Conservation (phyloP, 53 echinoderm and acorn worm species). For the Arbacia lixula region DNA sequence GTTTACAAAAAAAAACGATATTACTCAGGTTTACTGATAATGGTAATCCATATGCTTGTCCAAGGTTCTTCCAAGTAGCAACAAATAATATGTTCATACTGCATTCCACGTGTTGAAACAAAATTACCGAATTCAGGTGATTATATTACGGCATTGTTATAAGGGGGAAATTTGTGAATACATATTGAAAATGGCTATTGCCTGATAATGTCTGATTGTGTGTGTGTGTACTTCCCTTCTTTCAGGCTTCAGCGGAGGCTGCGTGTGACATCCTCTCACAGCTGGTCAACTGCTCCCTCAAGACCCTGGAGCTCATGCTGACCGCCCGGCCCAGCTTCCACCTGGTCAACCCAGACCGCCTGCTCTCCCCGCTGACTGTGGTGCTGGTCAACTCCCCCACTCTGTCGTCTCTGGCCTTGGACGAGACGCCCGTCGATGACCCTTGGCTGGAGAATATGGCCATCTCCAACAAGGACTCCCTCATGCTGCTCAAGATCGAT, state of each 20-base stretch:
- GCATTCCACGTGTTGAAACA: too few species aligned
- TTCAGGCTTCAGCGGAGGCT: conserved; percentile 66
- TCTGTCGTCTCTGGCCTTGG: conserved; percentile 73
- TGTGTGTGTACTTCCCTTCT: too few species aligned
- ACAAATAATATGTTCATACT: too few species aligned
- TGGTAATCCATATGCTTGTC: too few species aligned
- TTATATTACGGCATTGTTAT: too few species aligned
- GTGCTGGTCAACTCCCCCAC: conserved; percentile 77
- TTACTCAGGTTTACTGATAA: too few species aligned
- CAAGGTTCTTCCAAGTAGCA: too few species aligned
- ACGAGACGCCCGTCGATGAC: conserved; percentile 90
- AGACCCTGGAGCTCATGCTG: conserved; percentile 84
- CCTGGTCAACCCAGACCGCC: conserved; percentile 66
- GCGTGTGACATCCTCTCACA: conserved; percentile 82
- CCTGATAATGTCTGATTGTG: too few species aligned
- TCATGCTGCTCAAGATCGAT: conserved; percentile 74
- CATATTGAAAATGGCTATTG: too few species aligned
- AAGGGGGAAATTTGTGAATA: too few species aligned
- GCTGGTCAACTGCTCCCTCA: conserved; percentile 78
- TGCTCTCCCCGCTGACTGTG: conserved; percentile 71
- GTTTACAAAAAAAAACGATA: too few species aligned
- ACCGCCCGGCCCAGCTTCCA: conserved; percentile 70
- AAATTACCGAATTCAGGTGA: too few species aligned
- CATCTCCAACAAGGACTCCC: conserved; percentile 72
- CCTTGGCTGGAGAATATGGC: conserved; percentile 77